Evolutionary conservation across 2,797 vertebrate species (phyloP), one percentile per base, ranked within the genome.

Genomic region (Microctenopoma lineatum): DNA sequence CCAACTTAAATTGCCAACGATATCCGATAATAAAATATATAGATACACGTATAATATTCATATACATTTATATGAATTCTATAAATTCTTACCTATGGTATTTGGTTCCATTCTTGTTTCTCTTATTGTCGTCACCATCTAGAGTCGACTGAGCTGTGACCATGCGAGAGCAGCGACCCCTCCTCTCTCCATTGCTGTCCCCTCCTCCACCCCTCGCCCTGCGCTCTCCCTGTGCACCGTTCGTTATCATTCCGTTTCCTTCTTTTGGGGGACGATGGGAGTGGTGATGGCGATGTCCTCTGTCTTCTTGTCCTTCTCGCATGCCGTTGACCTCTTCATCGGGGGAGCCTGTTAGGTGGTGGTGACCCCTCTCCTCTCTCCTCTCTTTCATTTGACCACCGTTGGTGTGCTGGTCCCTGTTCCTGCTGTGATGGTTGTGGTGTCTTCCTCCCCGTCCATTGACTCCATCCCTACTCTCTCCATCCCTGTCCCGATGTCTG

Each of bases 341-440:
- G 0, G 93, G 94, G 0, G 96, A 9, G 60, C 92, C 79, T 0
- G 76, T 59, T 39, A 77, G 88, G 64, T 76, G 0, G 57, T 67
- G 0, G 59, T 84, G 5, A 81, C 47, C 89, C 0, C 92, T 87
- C 5, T 96, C 95, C 0, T 73, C 65, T 60, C 90, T 93, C 7
- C 80, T 75, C 47, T 91, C 88, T 25, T 86, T 84, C 0, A 77
- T 81, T 57, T 77, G 82, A 0, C 38, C 13, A 1, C 77, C 53
- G 1, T 86, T 90, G 42, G 56, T 75, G 18, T 81, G 77, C 79
- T 27, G 84, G 10, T 93, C 97, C 62, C 94, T 94, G 88, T 92
- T 95, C 50, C 89, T 91, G 81, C 95, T 95, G 67, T 96, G 94
- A 75, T 95, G 96, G 3, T 90, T 90, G 65, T 94, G 90, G 38